phyloP scores from a whole-genome alignment of 2,797 vertebrate species.

The Hemibagrus guttatus region DNA sequence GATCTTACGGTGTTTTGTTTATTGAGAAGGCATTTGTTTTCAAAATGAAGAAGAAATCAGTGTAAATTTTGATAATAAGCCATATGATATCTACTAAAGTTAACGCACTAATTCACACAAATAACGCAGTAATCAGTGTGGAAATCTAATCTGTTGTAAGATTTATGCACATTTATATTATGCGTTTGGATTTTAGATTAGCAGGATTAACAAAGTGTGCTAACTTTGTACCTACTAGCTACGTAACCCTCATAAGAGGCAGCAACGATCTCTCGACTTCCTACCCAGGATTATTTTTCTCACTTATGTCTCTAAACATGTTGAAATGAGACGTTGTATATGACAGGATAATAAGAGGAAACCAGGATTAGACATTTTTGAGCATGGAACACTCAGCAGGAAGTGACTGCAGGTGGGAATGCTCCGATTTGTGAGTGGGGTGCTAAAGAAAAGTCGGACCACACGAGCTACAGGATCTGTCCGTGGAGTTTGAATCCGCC shows the following conservation, averaged over 20 bases:
- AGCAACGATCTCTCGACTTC: neutral
- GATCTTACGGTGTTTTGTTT: neutral
- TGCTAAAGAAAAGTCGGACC: neutral
- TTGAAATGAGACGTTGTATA: neutral
- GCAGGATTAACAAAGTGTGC: too few relatives aligned
- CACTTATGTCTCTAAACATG: neutral
- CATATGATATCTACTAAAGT: neutral
- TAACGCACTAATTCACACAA: neutral
- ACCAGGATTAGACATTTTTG: neutral
- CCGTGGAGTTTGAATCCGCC: neutral
- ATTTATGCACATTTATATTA: neutral
- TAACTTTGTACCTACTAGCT: neutral
- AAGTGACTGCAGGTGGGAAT: neutral
- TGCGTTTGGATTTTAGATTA: neutral
- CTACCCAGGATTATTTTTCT: neutral
- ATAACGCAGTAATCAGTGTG: neutral
- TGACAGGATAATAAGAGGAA: neutral
- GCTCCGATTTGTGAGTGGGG: neutral
- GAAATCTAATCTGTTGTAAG: neutral
- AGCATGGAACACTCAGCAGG: neutral
- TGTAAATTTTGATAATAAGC: neutral
- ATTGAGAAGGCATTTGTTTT: neutral
- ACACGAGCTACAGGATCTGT: neutral
- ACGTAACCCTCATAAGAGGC: neutral
- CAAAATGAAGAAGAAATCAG: neutral